Base-by-base conservation (phyloP, 2,113 vertebrate genomes). In the Bubo blakistoni region DNA sequence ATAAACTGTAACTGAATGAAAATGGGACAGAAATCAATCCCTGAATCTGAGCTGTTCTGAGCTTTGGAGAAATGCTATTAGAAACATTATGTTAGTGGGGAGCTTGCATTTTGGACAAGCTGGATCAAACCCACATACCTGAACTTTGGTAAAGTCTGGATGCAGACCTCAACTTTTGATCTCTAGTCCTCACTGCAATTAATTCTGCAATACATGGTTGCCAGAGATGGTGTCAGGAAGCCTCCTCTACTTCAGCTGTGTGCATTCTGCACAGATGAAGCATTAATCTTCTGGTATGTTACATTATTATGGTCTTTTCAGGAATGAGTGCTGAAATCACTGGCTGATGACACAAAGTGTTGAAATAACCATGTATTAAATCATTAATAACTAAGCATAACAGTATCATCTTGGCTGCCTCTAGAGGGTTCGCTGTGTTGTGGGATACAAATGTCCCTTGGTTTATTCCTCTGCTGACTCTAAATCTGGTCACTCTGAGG, bases 351-450 rank as follows among this genome's bases (percentile, higher is more conserved):
- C 55, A 87, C 40, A 90, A 76, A 88, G 30, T 69, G 51, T 78
- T 95, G 96, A 97, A 95, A 96, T 76, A 93, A 95, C 76, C 67
- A 76, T 73, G 40, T 49, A 88, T 59, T 61, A 78, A 87, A 70
- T 95, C 66, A 95, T 92, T 95, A 95, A 96, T 95, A 92, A 87
- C 22, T 72, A 66, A 89, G 44, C 25, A 85, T 79, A 93, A 87
- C 77, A 71, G 67, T 79, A 92, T 80, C 21, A 58, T 91, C 57
- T 90, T 88, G 76, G 59, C 57, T 86, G 52, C 51, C 65, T 94
- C 52, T 27, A 36, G 55, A 87, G n/a, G 20, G 16, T 61, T 97
- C 70, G 85, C 38, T 47, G 52, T 66, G 25, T 27, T 92, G 40
- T 63, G 67, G 65, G 40, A 81, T 82, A 34, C n/a, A 84, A 93